Evolutionary conservation across 2,888 invertebrate species (phyloP).

Genomic region (Fragum fragum): DNA sequence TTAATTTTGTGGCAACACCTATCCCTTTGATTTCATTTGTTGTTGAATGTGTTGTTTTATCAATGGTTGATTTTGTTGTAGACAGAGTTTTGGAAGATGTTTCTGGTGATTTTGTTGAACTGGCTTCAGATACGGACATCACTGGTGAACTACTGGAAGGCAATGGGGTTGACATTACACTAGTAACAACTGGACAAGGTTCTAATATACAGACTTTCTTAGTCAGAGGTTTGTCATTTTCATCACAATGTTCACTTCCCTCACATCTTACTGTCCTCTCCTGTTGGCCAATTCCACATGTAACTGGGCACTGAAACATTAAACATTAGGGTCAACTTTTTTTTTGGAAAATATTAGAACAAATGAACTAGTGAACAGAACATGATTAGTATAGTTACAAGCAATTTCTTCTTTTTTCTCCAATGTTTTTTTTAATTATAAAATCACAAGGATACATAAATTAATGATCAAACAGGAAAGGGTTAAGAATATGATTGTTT

Average conservation of each 20-base stretch:
- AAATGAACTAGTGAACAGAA: too few relatives aligned
- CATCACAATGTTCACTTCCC: conserved; percentile 76
- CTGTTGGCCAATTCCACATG: conserved; percentile 86
- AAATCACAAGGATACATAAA: too few relatives aligned
- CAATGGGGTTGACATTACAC: conserved; percentile 26
- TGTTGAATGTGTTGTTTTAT: neutral
- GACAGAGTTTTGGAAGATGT: neutral
- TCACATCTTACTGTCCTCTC: conserved; percentile 85
- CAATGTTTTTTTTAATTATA: too few relatives aligned
- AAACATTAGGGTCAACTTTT: too few relatives aligned
- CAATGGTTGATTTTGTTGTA: neutral
- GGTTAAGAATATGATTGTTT: too few relatives aligned
- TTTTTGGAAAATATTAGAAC: too few relatives aligned
- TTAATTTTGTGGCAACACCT: neutral
- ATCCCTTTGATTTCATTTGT: neutral
- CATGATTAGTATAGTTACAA: too few relatives aligned
- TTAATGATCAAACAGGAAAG: too few relatives aligned
- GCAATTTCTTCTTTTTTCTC: too few relatives aligned
- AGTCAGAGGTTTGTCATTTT: conserved; percentile 70
- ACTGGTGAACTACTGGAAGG: neutral
- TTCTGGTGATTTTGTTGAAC: neutral
- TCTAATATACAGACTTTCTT: conserved; percentile 69
- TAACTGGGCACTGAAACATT: conserved; percentile 79
- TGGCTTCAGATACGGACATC: neutral
- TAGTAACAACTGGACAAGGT: conserved; percentile 65